phyloP scores from a whole-genome alignment of 2,113 vertebrate species.

The Mola mola region DNA sequence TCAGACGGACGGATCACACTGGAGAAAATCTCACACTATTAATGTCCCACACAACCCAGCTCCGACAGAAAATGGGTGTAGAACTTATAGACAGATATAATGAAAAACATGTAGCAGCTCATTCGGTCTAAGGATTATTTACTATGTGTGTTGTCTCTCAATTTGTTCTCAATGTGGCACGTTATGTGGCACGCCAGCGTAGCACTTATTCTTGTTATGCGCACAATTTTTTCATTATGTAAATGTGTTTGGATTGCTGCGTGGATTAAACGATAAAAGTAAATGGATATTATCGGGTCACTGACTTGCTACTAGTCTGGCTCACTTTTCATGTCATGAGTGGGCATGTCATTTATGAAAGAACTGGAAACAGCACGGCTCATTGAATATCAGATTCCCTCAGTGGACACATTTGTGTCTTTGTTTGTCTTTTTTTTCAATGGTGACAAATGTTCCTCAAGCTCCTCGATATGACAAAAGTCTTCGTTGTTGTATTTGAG shows the following conservation, averaged over 20 bases:
- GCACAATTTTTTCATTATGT: slow-evolving; percentile 9
- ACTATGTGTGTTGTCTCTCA: slow-evolving; percentile 16
- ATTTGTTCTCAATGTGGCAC: slow-evolving; percentile 15
- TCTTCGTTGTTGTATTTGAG: not conserved
- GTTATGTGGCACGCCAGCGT: not conserved
- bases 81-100: slow-evolving; percentile 25
- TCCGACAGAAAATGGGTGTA: slow-evolving; percentile 1
- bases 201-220: slow-evolving; percentile 1
- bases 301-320: slow-evolving; percentile 16
- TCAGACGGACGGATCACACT: slow-evolving; percentile 27
- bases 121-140: slow-evolving; percentile 22
- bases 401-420: slow-evolving; percentile 1
- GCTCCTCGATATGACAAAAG: too few relatives aligned
- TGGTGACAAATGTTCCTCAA: not conserved
- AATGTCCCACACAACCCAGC: slow-evolving; percentile 12
- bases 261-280: slow-evolving; percentile 31
- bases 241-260: slow-evolving; percentile 18
- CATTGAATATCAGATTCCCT: slow-evolving; percentile 36
- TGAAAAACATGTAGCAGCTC: slow-evolving; percentile 17
- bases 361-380: slow-evolving; percentile 14
- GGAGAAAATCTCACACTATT: slow-evolving; percentile 21
- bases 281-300: slow-evolving; percentile 27
- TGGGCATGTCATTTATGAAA: slow-evolving; percentile 15
- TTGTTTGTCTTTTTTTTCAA: not conserved
- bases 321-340: slow-evolving; percentile 16